phyloP scores from a whole-genome alignment of 2,113 vertebrate genomes.

The Coracopsis vasa region DNA sequence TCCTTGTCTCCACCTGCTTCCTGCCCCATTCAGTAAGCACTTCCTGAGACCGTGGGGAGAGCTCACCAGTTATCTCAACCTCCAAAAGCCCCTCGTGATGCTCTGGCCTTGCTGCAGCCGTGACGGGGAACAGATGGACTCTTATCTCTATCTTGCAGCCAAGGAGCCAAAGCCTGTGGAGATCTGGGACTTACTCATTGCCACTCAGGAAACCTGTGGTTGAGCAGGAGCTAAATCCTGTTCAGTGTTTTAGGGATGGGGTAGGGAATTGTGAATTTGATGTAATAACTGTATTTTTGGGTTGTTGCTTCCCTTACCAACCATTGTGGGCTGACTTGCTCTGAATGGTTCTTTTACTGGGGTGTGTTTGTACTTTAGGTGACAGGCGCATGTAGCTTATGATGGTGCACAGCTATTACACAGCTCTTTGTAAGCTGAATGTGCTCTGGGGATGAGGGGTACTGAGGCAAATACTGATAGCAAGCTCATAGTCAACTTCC shows the following conservation, averaged over 20 bases:
- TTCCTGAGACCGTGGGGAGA: neutral
- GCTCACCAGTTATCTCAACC: neutral
- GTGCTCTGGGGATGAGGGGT: neutral
- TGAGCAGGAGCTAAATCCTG: neutral
- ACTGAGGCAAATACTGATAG: neutral
- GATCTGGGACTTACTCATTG: neutral
- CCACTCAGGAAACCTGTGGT: neutral
- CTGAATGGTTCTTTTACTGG: neutral
- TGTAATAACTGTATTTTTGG: neutral
- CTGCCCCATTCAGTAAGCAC: neutral
- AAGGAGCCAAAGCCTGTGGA: neutral
- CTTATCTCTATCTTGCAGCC: neutral
- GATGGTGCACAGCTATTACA: accelerated
- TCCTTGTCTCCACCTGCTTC: slow-evolving; percentile 18
- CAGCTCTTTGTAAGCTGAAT: neutral
- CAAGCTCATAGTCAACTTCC: neutral
- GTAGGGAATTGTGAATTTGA: neutral
- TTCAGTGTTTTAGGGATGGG: accelerated
- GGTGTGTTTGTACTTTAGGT: neutral
- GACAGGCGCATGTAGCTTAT: neutral
- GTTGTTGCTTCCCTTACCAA: neutral
- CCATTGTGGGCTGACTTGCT: accelerated
- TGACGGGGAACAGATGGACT: neutral
- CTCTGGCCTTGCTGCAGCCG: neutral
- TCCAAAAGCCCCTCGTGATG: neutral